Conservation (phyloP, 2,113 vertebrate species). For the Ptilonorhynchus violaceus region DNA sequence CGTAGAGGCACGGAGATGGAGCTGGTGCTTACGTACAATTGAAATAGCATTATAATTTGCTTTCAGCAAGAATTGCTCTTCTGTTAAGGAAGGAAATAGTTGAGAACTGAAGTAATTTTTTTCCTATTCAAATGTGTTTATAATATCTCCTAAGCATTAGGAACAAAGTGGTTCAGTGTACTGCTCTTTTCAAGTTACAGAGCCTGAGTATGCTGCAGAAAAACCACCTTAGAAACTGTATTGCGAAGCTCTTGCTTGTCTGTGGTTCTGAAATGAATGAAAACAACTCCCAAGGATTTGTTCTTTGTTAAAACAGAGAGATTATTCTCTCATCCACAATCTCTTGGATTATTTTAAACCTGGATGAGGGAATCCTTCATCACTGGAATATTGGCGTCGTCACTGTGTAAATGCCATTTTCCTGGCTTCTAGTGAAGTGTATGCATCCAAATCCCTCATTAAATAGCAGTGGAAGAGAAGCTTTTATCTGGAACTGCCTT, state of each 20-base stretch:
- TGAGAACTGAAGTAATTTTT: not conserved
- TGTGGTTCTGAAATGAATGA: not conserved
- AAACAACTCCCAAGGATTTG: not conserved
- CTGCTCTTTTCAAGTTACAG: not conserved
- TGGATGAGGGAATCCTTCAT: not conserved
- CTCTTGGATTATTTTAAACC: not conserved
- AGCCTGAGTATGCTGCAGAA: not conserved
- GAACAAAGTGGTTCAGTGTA: not conserved
- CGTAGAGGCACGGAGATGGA: not conserved
- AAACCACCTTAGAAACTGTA: not conserved
- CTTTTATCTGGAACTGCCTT: not conserved
- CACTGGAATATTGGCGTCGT: not conserved
- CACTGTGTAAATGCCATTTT: not conserved
- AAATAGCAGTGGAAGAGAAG: not conserved
- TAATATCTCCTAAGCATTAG: not conserved
- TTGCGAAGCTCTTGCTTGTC: not conserved
- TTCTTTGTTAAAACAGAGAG: not conserved
- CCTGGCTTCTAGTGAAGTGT: not conserved
- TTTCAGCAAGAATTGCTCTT: not conserved
- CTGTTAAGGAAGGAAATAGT: not conserved
- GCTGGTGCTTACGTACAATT: not conserved
- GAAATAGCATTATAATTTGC: not conserved
- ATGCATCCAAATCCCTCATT: not conserved
- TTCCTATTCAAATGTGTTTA: not conserved
- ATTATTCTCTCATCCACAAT: not conserved